Percentiles rank a stretch among this genome's conserved stretches.
These are phyloP conservation scores for Aphrophora alni DNA, from an alignment of 2,888 invertebrate genomes.

Conservation along the genomic window DNA sequence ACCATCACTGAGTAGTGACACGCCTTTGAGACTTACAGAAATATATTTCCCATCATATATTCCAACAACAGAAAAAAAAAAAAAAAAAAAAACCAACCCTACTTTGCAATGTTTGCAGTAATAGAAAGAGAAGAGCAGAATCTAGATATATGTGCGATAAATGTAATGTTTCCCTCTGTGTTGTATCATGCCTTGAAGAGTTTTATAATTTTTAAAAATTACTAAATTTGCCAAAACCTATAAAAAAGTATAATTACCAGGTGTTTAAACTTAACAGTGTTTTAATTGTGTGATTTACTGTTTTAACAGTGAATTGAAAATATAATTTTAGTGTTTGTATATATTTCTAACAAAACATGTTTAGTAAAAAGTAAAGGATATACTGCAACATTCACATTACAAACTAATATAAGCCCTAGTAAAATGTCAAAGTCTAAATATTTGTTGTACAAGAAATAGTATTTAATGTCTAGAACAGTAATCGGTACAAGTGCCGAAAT, in stretches of 20 bases:
- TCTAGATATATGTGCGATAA: conserved; percentile 23
- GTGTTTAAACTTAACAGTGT: too few relatives aligned
- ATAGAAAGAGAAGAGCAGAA: conserved; percentile 25
- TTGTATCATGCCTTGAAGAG: conserved; percentile 26
- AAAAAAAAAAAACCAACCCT: conserved; percentile 12
- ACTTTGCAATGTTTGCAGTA: conserved; percentile 28
- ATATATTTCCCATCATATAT: conserved; percentile 23
- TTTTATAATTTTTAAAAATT: conserved; percentile 21
- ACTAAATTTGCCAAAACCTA: conserved; percentile 10
- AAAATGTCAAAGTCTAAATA: too few relatives aligned
- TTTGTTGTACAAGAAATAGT: too few relatives aligned
- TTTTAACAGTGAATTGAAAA: too few relatives aligned
- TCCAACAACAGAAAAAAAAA: conserved; percentile 19
- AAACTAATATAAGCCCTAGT: too few relatives aligned
- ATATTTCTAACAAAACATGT: too few relatives aligned
- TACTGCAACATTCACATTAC: too few relatives aligned
- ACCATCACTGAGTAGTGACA: conserved; percentile 16
- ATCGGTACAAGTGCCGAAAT: too few relatives aligned
- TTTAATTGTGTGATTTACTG: too few relatives aligned
- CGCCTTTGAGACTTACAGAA: conserved; percentile 21
- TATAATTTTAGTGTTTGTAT: too few relatives aligned
- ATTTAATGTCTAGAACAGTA: too few relatives aligned
- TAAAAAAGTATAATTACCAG: not conserved
- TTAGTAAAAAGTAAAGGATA: too few relatives aligned
- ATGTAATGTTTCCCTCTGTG: conserved; percentile 31